Evolutionary conservation across 2,888 invertebrate genomes (phyloP), one percentile per base, ranked within the genome.

Genomic region (Alitta virens): DNA sequence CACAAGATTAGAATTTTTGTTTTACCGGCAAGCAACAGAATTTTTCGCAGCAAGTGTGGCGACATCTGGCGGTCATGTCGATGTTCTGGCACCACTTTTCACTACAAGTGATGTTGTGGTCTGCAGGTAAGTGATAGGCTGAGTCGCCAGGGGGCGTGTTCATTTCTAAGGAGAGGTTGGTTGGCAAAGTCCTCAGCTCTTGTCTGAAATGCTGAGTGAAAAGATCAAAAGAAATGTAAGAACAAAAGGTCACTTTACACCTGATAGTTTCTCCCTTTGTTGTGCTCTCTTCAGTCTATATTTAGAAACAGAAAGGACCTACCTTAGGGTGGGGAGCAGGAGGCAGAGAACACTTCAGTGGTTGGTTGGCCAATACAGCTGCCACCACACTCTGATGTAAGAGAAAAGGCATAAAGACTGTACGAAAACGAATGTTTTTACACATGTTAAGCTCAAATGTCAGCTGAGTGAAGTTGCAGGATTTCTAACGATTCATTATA

Each of bases 271-370:
- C n/a, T n/a, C n/a, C n/a, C n/a, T n/a, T n/a, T n/a, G n/a, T n/a
- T n/a, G n/a, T n/a, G n/a, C n/a, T n/a, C n/a, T n/a, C n/a, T n/a
- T n/a, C n/a, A n/a, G 33, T 5, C 33, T 33, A 33, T 33, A 33
- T 33, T 7, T 33, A 33, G 33, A 33, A 33, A 33, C 7, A n/a
- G n/a, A 7, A 25, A 18, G 5, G 5, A n/a, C 59, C 51, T 38
- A 59, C 59, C 59, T 59, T 59, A 16, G 59, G 59, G 18, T 59
- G 59, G 14, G 59, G 59, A 40, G 59, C 51, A 27, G 59, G 59
- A 52, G 59, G 59, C 21, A 59, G 51, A 40, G 59, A 59, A 33
- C 59, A 59, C 52, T 51, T 51, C 23, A 59, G 59, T n/a, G 59
- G 59, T 40, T 59, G 59, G n/a, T 24, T 59, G 38, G 59, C 51